Evolutionary conservation across 2,113 vertebrate species (phyloP).

Genomic region (Pseudolaguvia tuberculata): DNA sequence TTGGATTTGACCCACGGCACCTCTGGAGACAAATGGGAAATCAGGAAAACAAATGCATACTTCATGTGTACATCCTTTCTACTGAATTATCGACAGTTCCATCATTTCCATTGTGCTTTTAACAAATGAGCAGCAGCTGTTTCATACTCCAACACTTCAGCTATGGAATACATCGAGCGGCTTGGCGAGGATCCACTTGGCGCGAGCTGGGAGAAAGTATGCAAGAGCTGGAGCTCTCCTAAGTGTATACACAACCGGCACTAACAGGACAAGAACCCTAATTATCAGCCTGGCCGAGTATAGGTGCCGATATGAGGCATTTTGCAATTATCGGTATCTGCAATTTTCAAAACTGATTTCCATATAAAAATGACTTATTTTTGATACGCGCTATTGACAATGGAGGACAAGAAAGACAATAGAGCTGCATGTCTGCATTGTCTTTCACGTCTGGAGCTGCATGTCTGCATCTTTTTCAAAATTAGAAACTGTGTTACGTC

Average conservation of each 20-base stretch:
- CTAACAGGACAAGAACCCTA: not conserved
- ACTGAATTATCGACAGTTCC: not conserved
- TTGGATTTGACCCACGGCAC: not conserved
- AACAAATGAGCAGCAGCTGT: not conserved
- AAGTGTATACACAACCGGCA: not conserved
- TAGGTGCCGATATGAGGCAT: too few relatives aligned
- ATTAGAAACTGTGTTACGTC: too few relatives aligned
- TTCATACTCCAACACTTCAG: not conserved
- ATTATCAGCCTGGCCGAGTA: too few relatives aligned
- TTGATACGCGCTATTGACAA: too few relatives aligned
- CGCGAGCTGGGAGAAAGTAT: not conserved
- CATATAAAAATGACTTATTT: too few relatives aligned
- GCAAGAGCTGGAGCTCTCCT: not conserved
- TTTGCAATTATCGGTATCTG: too few relatives aligned
- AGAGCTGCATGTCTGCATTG: too few relatives aligned
- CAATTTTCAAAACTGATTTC: too few relatives aligned
- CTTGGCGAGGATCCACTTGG: conserved; percentile 4
- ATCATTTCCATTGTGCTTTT: not conserved
- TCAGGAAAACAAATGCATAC: not conserved
- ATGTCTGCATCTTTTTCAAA: too few relatives aligned
- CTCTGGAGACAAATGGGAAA: not conserved
- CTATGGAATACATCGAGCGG: not conserved
- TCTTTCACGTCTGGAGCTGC: too few relatives aligned
- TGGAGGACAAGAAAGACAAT: too few relatives aligned
- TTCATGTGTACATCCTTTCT: not conserved